These are phyloP conservation scores for Dreissena rostriformis DNA, from an alignment of 1,140 invertebrate genomes.

Conservation along the genomic window DNA sequence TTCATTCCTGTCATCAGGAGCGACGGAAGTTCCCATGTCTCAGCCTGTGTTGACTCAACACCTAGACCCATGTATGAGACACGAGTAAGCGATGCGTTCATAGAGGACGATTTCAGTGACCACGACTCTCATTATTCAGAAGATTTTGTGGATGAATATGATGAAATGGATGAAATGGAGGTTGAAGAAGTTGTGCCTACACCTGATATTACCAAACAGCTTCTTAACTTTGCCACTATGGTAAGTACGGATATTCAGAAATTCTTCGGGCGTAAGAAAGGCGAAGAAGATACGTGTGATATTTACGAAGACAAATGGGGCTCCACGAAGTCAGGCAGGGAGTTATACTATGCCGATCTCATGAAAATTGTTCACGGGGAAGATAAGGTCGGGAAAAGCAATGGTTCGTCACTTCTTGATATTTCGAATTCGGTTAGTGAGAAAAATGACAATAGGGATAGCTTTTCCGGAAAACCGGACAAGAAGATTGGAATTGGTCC, in stretches of 20 bases:
- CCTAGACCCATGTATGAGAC: neutral
- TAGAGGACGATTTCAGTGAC: slow-evolving; percentile 76
- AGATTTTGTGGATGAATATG: slow-evolving; percentile 63
- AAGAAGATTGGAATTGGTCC: slow-evolving; percentile 70
- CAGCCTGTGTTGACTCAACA: neutral
- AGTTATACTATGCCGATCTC: slow-evolving; percentile 77
- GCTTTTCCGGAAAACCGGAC: slow-evolving; percentile 71
- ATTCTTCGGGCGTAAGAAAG: slow-evolving; percentile 76
- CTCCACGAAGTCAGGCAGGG: slow-evolving; percentile 74
- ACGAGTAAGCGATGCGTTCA: slow-evolving; percentile 55
- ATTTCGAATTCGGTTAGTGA: slow-evolving; percentile 49
- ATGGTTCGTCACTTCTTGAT: slow-evolving; percentile 45
- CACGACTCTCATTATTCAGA: slow-evolving; percentile 75
- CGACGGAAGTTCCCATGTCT: neutral
- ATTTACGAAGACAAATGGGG: slow-evolving; percentile 78
- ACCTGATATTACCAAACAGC: slow-evolving; percentile 72
- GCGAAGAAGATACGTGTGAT: slow-evolving; percentile 76
- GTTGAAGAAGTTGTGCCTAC: slow-evolving; percentile 42
- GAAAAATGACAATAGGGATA: slow-evolving; percentile 55
- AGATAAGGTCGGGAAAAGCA: slow-evolving; percentile 51
- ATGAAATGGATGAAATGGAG: slow-evolving; percentile 52
- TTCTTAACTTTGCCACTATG: slow-evolving; percentile 75
- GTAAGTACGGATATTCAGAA: slow-evolving; percentile 77
- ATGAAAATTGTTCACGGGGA: slow-evolving; percentile 76
- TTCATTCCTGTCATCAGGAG: slow-evolving; percentile 10